Evolutionary conservation across 2,888 invertebrate genomes (phyloP), one percentile per base, ranked within the genome.

Genomic region (Germaria angustata): DNA sequence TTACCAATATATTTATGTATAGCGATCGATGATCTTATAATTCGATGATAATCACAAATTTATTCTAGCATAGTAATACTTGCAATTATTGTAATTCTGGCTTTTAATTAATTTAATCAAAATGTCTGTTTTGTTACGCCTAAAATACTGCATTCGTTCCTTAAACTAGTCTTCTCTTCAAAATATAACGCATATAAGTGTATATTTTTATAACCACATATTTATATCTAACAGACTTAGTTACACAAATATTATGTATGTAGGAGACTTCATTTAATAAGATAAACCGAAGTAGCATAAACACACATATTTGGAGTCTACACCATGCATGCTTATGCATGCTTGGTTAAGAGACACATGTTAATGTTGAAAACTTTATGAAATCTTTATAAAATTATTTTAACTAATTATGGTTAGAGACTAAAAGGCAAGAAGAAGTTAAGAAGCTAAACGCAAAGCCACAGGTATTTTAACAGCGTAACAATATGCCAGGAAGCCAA

Each of bases 371-470:
- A 34, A 22, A 55, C 44, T 15, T 44, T 13, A 28, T 34, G 17
- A 68, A 59, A 69, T 69, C 34, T 44, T 53, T 5, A 49, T 28
- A 20, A 53, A 69, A 34, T 77, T 68, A 44, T 53, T 53, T 32
- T 53, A 46, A 63, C 53, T 77, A 69, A 77, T 77, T 77, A 61
- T 36, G 69, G 69, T 69, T 46, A 24, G 53, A 77, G 59, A 32
- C 41, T 32, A 68, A 57, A 59, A 57, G 49, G 4, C 32, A 73
- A 24, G 11, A 2, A 9, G 39, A 24, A 36, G 17, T 49, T 22
- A 34, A 53, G 34, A 55, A 65, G 36, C 22, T 65, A 13, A 24
- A n/a, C 34, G 15, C 22, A 73, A 75, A 66, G 46, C 57, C 75
- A 28, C 65, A 46, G 36, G 46, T 57, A 57, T 75, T 65, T 66